These are phyloP conservation scores for Ammodytes marinus DNA, from an alignment of 2,113 vertebrate species.

Conservation along the genomic window DNA sequence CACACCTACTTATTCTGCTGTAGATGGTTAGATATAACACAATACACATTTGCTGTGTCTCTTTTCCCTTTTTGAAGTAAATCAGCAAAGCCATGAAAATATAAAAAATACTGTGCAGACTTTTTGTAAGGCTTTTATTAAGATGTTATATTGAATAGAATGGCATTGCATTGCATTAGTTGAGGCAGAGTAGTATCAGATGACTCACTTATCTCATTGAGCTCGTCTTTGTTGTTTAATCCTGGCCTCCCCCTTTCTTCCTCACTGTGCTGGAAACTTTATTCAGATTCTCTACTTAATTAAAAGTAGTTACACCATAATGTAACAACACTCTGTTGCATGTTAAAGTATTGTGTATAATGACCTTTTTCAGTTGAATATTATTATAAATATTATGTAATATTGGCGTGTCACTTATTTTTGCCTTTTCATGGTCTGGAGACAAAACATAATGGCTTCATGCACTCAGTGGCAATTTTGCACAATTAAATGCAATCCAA, in stretches of 20 bases:
- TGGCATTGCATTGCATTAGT: constrained; percentile 2
- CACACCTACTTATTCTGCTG: background rate
- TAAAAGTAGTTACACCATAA: background rate
- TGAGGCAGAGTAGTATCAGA: constrained; percentile 2
- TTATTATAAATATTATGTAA: no score
- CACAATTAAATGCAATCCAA: no score
- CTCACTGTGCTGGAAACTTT: background rate
- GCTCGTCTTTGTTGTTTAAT: background rate
- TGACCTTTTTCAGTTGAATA: background rate
- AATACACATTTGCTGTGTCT: background rate
- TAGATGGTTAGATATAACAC: background rate
- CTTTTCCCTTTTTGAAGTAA: background rate
- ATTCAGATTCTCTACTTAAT: background rate
- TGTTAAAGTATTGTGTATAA: background rate
- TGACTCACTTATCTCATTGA: constrained; percentile 20
- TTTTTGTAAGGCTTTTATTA: background rate
- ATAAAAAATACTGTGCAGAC: background rate
- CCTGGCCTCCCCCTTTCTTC: background rate
- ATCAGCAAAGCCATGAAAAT: background rate
- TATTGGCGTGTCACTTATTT: background rate
- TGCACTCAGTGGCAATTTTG: no score
- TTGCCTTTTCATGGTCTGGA: no score
- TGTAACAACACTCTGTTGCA: background rate
- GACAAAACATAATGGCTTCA: no score
- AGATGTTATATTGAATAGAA: background rate